phyloP scores from a whole-genome alignment of 2,888 invertebrate genomes.

The Sacculina carcini region DNA sequence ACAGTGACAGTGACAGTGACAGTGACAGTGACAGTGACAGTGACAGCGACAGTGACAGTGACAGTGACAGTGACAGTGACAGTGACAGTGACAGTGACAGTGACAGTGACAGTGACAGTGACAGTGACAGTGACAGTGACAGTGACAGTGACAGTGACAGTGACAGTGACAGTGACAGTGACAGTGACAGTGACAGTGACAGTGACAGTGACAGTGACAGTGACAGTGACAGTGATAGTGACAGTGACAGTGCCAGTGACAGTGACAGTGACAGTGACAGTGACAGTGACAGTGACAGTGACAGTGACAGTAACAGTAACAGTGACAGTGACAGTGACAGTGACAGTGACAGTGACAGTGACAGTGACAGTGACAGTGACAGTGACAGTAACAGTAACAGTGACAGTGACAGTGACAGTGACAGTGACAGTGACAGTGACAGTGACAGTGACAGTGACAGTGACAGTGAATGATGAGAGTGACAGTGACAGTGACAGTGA shows the following conservation, averaged over 20 bases:
- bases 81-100: neutral
- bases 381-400: neutral
- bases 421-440: neutral
- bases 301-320: neutral
- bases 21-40: too few relatives aligned
- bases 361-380: neutral
- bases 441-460: too few relatives aligned
- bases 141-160: neutral
- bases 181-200: neutral
- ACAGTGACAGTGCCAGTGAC: neutral
- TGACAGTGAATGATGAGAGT: too few relatives aligned
- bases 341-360: neutral
- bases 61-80: slow-evolving; percentile 3
- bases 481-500: too few relatives aligned
- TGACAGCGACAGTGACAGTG: neutral
- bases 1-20: too few relatives aligned
- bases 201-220: neutral
- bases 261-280: neutral
- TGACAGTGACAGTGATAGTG: neutral
- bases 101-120: too few relatives aligned
- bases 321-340: neutral
- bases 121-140: too few relatives aligned
- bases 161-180: neutral
- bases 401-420: neutral
- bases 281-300: neutral